Evolutionary conservation across 2,113 vertebrate genomes (phyloP).

Genomic region (Carassius auratus): DNA sequence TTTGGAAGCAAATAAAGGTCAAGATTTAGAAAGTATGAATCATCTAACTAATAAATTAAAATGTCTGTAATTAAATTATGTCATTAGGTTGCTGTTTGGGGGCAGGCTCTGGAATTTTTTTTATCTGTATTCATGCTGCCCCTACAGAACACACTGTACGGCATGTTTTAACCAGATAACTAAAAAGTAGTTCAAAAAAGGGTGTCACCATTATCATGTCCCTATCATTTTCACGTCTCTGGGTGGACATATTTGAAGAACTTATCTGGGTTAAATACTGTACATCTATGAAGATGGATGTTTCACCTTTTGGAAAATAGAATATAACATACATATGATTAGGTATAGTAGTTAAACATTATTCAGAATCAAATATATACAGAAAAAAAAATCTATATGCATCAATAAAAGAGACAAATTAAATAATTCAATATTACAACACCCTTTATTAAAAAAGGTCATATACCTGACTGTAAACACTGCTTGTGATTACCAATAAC

Average conservation of each 20-base stretch:
- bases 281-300: background rate
- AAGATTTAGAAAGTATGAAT: background rate
- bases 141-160: conserved; percentile 12
- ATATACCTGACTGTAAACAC: background rate
- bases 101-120: background rate
- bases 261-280: background rate
- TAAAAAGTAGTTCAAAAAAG: conserved; percentile 17
- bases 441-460: background rate
- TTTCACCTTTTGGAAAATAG: background rate
- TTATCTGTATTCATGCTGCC: conserved; percentile 14
- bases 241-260: conserved; percentile 17
- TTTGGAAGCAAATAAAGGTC: background rate
- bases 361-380: background rate
- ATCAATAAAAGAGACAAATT: background rate
- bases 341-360: background rate
- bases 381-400: background rate
- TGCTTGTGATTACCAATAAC: background rate
- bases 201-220: conserved; percentile 29
- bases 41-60: background rate
- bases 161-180: conserved; percentile 51
- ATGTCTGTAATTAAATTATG: background rate
- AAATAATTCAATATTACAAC: background rate
- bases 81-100: background rate
- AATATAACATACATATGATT: background rate
- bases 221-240: background rate